These are phyloP conservation scores for Isotomurus palustris DNA, from an alignment of 2,888 invertebrate genomes.

Conservation along the genomic window DNA sequence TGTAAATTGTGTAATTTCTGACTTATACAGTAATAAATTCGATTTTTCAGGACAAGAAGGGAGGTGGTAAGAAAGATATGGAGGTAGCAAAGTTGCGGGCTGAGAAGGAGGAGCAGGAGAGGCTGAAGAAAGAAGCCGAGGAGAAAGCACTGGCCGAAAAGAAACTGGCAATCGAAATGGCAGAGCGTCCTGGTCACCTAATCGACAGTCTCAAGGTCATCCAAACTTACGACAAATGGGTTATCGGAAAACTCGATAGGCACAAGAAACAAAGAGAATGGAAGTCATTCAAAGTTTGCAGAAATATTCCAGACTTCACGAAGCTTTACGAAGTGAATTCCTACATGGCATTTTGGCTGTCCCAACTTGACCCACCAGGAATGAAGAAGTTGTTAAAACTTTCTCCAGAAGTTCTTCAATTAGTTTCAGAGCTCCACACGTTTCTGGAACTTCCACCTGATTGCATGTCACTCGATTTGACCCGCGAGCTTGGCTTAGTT, in stretches of 20 bases:
- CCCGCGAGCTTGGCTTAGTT: slow-evolving; percentile 39
- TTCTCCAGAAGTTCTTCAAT: slow-evolving; percentile 35
- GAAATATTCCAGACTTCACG: slow-evolving; percentile 37
- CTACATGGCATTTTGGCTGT: slow-evolving; percentile 37
- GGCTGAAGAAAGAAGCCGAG: slow-evolving; percentile 24
- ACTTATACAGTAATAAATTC: no score
- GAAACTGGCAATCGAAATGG: slow-evolving; percentile 23
- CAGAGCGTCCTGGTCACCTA: slow-evolving; percentile 24
- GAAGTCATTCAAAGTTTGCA: slow-evolving; percentile 34
- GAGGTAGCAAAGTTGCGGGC: slow-evolving; percentile 29
- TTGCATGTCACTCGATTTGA: slow-evolving; percentile 19
- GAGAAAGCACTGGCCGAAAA: slow-evolving; percentile 14
- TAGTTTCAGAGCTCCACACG: slow-evolving; percentile 36
- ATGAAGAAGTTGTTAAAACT: slow-evolving; percentile 32
- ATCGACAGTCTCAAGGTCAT: slow-evolving; percentile 30
- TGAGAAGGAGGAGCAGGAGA: slow-evolving; percentile 30
- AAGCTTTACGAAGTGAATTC: slow-evolving; percentile 39
- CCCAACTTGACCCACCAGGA: slow-evolving; percentile 22
- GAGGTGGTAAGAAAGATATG: slow-evolving; percentile 26
- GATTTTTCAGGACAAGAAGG: slow-evolving; percentile 1
- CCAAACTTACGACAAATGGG: slow-evolving; percentile 33
- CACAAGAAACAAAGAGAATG: slow-evolving; percentile 20
- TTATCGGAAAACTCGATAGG: slow-evolving; percentile 22
- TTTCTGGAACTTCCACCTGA: slow-evolving; percentile 36
- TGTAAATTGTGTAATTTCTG: no score